These are phyloP conservation scores for Glandiceps talaboti DNA, from an alignment of 53 echinoderm and acorn worm genomes.

Conservation along the genomic window DNA sequence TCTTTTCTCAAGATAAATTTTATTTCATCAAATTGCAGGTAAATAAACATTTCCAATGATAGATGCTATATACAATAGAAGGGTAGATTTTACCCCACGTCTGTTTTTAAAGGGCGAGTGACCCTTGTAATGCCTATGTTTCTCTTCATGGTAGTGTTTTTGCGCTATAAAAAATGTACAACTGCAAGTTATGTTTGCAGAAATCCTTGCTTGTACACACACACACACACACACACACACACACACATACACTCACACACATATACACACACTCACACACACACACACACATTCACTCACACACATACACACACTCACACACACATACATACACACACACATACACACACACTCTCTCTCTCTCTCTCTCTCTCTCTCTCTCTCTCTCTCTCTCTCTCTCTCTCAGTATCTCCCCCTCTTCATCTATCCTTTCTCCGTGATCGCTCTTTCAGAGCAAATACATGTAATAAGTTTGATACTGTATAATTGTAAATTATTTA, in stretches of 20 bases:
- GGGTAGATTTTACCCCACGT: too few relatives aligned
- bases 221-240: background rate
- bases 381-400: background rate
- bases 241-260: background rate
- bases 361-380: background rate
- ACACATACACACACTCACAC: background rate
- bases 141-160: too few relatives aligned
- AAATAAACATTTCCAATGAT: too few relatives aligned
- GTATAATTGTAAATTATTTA: background rate
- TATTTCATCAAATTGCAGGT: too few relatives aligned
- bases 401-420: background rate
- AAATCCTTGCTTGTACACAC: too few relatives aligned
- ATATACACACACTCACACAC: background rate
- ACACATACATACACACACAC: background rate
- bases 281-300: background rate
- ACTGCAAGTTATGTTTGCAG: too few relatives aligned
- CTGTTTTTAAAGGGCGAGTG: too few relatives aligned
- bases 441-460: too few relatives aligned
- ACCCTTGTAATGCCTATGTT: too few relatives aligned
- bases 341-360: background rate
- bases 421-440: background rate
- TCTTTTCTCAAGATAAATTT: too few relatives aligned
- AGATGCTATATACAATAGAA: too few relatives aligned
- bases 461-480: background rate
- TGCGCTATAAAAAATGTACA: too few relatives aligned